Conservation (phyloP, 2,113 vertebrate genomes). For the Alethe castanea region DNA sequence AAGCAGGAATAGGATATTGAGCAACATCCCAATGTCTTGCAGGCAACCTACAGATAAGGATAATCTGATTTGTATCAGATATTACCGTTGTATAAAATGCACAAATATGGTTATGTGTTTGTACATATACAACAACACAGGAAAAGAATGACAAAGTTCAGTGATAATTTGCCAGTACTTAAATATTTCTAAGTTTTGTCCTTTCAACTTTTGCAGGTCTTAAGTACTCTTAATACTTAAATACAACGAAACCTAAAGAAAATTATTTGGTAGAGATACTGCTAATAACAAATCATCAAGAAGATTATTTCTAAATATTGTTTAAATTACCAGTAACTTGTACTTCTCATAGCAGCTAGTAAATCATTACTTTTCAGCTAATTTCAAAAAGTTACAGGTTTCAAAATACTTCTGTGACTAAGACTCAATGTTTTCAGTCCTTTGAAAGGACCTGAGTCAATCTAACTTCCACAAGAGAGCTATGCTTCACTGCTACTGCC, state of each 20-base stretch:
- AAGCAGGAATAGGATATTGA: background rate
- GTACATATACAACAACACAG: background rate
- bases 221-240: background rate
- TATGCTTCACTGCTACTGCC: background rate
- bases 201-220: background rate
- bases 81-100: background rate
- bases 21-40: background rate
- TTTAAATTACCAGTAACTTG: background rate
- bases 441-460: background rate
- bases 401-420: background rate
- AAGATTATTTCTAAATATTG: background rate
- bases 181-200: background rate
- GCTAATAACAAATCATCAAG: background rate
- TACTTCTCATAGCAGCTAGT: background rate
- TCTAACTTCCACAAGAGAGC: background rate
- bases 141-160: background rate
- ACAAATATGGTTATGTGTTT: background rate
- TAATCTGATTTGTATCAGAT: background rate
- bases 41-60: background rate
- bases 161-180: background rate
- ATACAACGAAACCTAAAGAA: background rate
- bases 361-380: background rate
- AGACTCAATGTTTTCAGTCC: background rate
- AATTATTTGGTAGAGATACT: background rate
- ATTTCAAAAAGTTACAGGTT: background rate